Evolutionary conservation across 2,113 vertebrate genomes (phyloP).

Genomic region (Rhombomys opimus): DNA sequence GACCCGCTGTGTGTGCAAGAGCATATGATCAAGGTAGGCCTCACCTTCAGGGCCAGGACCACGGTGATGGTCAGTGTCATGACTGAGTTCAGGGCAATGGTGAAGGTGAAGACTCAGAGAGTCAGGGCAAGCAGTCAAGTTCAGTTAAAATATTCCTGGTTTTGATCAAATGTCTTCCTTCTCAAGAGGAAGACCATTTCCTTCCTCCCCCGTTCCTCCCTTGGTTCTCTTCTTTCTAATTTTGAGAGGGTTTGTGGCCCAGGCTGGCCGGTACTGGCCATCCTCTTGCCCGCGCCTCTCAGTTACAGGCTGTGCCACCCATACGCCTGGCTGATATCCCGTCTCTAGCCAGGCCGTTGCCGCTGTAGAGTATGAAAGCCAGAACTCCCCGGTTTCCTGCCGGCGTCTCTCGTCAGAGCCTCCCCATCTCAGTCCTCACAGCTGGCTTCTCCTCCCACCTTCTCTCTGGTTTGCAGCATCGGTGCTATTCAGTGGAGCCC

Average conservation of each 20-base stretch:
- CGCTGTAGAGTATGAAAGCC: background rate
- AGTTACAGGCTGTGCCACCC: background rate
- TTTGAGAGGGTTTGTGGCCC: background rate
- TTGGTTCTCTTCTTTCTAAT: background rate
- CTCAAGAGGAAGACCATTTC: background rate
- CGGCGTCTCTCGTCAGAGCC: background rate
- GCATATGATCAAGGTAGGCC: conserved; percentile 94
- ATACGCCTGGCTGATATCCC: background rate
- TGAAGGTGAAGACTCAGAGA: background rate
- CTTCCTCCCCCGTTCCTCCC: too few species aligned
- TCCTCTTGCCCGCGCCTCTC: background rate
- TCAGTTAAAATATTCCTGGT: background rate
- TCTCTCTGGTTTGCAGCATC: background rate
- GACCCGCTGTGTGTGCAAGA: conserved; percentile 95
- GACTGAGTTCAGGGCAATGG: too few species aligned
- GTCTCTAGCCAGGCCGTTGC: background rate
- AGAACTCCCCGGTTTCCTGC: background rate
- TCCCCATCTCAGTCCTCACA: background rate
- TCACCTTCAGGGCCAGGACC: background rate
- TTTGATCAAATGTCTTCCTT: background rate
- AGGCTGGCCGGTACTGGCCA: background rate
- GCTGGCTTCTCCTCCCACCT: background rate
- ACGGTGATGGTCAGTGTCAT: too few species aligned
- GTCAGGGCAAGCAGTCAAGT: background rate
- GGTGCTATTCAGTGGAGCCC: background rate